phyloP scores from a whole-genome alignment of 2,113 vertebrate species.

The Prochilodus magdalenae region DNA sequence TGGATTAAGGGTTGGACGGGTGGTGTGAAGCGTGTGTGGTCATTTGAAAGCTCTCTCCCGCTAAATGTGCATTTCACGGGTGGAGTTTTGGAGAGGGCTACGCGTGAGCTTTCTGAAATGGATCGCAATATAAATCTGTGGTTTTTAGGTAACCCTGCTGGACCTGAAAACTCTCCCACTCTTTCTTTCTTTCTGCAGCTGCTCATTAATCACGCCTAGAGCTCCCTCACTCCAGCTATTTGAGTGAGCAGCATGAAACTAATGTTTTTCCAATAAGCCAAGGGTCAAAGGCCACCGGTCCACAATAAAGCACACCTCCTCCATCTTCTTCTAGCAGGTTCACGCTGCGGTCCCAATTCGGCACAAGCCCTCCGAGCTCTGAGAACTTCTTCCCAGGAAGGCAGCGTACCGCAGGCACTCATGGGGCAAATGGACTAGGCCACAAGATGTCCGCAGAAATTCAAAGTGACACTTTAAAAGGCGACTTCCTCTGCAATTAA shows the following conservation, averaged over 20 bases:
- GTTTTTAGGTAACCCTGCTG: conserved; percentile 30
- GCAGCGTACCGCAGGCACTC: background rate
- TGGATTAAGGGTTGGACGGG: too few relatives aligned
- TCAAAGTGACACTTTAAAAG: background rate
- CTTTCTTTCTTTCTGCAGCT: conserved; percentile 13
- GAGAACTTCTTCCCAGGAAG: background rate
- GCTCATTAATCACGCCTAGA: conserved; percentile 48
- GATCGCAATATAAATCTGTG: conserved; percentile 12
- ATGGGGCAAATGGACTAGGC: background rate
- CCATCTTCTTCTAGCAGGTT: background rate
- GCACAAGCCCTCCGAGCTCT: background rate
- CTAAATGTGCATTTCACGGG: background rate
- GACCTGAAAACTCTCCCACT: conserved; percentile 1
- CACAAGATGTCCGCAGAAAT: background rate
- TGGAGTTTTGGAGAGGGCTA: background rate
- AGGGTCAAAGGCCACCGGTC: conserved; percentile 47
- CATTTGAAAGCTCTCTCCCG: background rate
- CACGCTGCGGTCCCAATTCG: background rate
- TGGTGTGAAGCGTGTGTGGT: background rate
- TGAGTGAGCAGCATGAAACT: conserved; percentile 38
- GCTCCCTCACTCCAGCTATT: conserved; percentile 27
- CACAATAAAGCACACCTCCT: conserved; percentile 38
- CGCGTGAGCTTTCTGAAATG: background rate
- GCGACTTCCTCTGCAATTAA: background rate
- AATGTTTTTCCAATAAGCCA: conserved; percentile 55